Evolutionary conservation across 1,140 invertebrate species (phyloP), one percentile per base, ranked within the genome.

Genomic region (Hylaeus anthracinus): DNA sequence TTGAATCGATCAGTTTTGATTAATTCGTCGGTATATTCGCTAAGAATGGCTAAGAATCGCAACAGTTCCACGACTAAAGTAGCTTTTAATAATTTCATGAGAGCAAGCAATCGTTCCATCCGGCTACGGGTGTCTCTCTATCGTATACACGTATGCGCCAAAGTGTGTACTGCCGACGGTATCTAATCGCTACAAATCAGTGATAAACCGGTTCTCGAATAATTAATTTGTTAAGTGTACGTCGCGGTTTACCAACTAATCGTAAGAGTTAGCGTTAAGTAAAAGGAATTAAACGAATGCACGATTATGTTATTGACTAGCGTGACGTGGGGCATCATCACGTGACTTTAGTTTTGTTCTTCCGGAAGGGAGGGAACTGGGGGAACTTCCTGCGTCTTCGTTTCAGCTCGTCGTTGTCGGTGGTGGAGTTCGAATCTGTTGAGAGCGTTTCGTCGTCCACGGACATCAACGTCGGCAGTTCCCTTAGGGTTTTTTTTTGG

Each of bases 361-460:
- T 93, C 73, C 89, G 88, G 67, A 94, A 94, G 39, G 85, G 90
- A 5, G 92, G 92, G 74, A 94, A 93, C 72, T 64, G 61, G 1
- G 93, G 90, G 39, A 94, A 86, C 84, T 94, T 94, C 75, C 94
- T 89, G 5, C 93, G 89, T 8, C 92, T 89, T 41, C 90, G 87
- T 75, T 94, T 93, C 39, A 90, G 77, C 64, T 93, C 92, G 69
- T 94, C 93, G 70, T 94, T 94, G 79, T 93, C 93, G 37, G 91
- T 90, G 41, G 93, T 94, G n/a, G 94, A 94, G 86, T 94, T 94
- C 5, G 94, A 94, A 84, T 94, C 94, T 8, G 94, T 94, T 0
- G 94, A 94, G 1, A 93, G 88, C 15, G 94, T 93, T 78, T 94
- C 94, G 72, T 94, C 94, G 75, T 93, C 93, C 58, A 94, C 82